Percentiles rank a stretch among this genome's conserved stretches.
Conservation (phyloP, 1,140 invertebrate genomes). For the Drosophila arawakana region DNA sequence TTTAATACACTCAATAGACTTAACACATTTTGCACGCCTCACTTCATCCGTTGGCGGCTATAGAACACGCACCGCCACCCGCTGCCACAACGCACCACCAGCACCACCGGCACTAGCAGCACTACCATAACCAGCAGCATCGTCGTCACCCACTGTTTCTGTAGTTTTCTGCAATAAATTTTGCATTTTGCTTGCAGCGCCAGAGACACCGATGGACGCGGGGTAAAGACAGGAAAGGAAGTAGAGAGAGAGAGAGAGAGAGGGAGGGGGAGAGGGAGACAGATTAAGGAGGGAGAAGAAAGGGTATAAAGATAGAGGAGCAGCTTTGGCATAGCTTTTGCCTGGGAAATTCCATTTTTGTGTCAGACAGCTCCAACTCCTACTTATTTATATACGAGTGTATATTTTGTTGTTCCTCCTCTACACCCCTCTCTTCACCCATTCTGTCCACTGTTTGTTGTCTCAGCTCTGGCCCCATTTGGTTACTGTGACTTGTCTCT, state of each 20-base stretch:
- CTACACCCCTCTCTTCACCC: neutral
- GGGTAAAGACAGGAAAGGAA: neutral
- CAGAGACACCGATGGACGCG: conserved; percentile 46
- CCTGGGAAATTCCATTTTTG: conserved; percentile 44
- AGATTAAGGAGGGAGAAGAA: neutral
- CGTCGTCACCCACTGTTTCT: conserved; percentile 46
- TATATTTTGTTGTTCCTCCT: neutral
- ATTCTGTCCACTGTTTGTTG: neutral
- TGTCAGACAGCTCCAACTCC: conserved; percentile 44
- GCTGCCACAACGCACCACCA: conserved; percentile 11
- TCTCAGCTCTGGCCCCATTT: conserved; percentile 11
- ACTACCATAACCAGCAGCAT: neutral
- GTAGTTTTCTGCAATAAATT: conserved; percentile 80
- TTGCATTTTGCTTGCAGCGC: conserved; percentile 76
- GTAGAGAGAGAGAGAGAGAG: neutral
- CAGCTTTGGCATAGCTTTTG: conserved; percentile 26
- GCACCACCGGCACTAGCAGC: conserved; percentile 11
- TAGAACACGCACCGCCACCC: neutral
- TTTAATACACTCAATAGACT: conserved; percentile 83
- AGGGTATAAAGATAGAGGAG: conserved; percentile 1
- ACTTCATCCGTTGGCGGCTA: conserved; percentile 43
- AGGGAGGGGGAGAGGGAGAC: neutral
- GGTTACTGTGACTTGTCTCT: conserved; percentile 44
- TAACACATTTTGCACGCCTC: conserved; percentile 79
- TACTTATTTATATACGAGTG: conserved; percentile 9